Evolutionary conservation across 2,888 invertebrate genomes (phyloP).

Genomic region (Cistogaster globosa): DNA sequence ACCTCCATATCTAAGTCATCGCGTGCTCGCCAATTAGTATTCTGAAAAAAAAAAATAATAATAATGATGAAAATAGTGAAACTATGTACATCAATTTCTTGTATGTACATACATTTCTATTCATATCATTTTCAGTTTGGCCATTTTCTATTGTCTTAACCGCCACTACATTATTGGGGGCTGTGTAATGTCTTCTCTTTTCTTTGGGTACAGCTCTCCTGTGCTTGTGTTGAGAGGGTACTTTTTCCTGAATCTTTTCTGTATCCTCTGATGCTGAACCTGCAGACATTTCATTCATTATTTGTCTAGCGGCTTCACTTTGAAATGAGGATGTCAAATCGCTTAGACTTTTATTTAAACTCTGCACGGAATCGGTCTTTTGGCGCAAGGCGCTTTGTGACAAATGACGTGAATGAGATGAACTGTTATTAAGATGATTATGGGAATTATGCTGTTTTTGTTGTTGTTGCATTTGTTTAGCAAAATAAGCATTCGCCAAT

Average conservation of each 20-base stretch:
- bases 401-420: slow-evolving; percentile 76
- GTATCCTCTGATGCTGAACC: slow-evolving; percentile 83
- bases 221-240: slow-evolving; percentile 85
- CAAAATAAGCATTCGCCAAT: slow-evolving; percentile 80
- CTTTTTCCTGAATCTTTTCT: slow-evolving; percentile 82
- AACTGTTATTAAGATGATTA: slow-evolving; percentile 45
- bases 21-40: slow-evolving; percentile 86
- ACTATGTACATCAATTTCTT: neutral
- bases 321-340: slow-evolving; percentile 90
- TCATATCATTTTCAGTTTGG: slow-evolving; percentile 84
- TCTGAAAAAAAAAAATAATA: slow-evolving; percentile 74
- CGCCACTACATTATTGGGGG: slow-evolving; percentile 89
- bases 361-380: slow-evolving; percentile 82
- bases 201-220: slow-evolving; percentile 90
- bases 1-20: slow-evolving; percentile 95
- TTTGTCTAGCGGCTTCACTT: slow-evolving; percentile 93
- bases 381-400: slow-evolving; percentile 78
- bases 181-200: slow-evolving; percentile 93
- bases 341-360: slow-evolving; percentile 81
- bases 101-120: slow-evolving; percentile 80
- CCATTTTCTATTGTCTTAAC: slow-evolving; percentile 86
- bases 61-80: neutral
- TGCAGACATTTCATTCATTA: slow-evolving; percentile 90
- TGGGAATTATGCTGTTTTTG: slow-evolving; percentile 72
- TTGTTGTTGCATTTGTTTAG: slow-evolving; percentile 79